A percentile compares a stretch with the other conserved stretches of the same genome.
Evolutionary conservation across 2,797 vertebrate genomes (phyloP).

Genomic region (Merluccius polli): DNA sequence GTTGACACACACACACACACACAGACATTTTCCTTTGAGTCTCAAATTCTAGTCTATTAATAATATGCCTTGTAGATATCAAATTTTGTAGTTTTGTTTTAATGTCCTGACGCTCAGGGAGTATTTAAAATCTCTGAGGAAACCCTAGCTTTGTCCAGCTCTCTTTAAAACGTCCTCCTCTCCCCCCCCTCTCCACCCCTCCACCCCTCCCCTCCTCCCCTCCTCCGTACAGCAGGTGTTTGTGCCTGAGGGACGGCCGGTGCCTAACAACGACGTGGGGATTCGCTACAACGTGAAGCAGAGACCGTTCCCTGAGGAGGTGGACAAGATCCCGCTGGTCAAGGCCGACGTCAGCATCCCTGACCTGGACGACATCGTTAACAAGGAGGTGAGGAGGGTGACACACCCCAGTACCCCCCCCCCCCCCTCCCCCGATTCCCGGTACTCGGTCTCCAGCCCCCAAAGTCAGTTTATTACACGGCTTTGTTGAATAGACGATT

Average conservation of each 20-base stretch:
- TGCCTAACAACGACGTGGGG: constrained; percentile 85
- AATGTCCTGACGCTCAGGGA: background rate
- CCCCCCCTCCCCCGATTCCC: no score
- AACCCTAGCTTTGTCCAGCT: background rate
- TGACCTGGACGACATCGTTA: constrained; percentile 94
- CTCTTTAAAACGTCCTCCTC: constrained; percentile 9
- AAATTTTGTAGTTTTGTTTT: no score
- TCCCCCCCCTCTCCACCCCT: constrained; percentile 12
- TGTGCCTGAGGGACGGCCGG: constrained; percentile 84
- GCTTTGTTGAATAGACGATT: no score
- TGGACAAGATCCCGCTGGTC: constrained; percentile 95
- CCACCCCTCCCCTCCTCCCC: constrained; percentile 12
- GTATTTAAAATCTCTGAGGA: background rate
- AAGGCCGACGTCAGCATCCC: constrained; percentile 96
- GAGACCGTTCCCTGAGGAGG: constrained; percentile 92
- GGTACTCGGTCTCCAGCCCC: no score
- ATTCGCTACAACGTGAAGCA: constrained; percentile 90
- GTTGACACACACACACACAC: no score
- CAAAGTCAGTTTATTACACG: no score
- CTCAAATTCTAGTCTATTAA: no score
- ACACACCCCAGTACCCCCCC: background rate
- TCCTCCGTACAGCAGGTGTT: constrained; percentile 78
- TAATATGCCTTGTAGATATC: no score
- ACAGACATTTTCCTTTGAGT: no score
- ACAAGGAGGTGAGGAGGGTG: constrained; percentile 80